These are phyloP conservation scores for Merluccius polli DNA, from an alignment of 2,797 vertebrate genomes.

Conservation along the genomic window DNA sequence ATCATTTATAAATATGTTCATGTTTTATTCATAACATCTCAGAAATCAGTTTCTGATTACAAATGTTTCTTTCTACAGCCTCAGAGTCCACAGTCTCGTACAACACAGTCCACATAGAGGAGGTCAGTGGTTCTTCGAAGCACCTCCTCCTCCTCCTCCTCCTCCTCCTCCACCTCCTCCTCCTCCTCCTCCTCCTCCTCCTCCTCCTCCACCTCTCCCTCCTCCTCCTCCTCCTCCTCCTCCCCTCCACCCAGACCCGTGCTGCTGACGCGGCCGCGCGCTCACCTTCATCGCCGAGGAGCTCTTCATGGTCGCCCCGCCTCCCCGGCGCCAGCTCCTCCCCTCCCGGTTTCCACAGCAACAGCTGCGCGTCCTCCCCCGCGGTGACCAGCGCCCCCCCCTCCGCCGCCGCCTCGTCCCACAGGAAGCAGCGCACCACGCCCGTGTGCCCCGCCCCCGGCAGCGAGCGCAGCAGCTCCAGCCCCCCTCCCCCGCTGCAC, in stretches of 20 bases:
- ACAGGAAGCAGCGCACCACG: conserved; percentile 84
- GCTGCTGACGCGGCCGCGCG: conserved; percentile 76
- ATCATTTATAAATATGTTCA: background rate
- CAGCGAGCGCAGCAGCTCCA: conserved; percentile 72
- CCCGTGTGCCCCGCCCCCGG: conserved; percentile 76
- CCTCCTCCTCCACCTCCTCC: background rate
- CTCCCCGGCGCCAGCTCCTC: conserved; percentile 66
- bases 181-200: background rate
- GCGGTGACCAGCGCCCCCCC: conserved; percentile 81
- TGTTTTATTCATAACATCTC: background rate
- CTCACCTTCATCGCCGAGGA: conserved; percentile 78
- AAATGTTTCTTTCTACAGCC: background rate
- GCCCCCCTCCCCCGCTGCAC: conserved; percentile 61
- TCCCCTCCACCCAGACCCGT: conserved; percentile 61
- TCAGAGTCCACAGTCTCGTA: background rate
- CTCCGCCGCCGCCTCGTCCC: conserved; percentile 67
- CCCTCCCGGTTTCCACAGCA: conserved; percentile 85
- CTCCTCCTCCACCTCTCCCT: background rate
- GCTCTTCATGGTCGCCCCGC: conserved; percentile 75
- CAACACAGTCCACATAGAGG: background rate
- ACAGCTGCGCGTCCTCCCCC: conserved; percentile 88
- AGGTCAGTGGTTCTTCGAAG: background rate
- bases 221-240: background rate
- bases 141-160: background rate
- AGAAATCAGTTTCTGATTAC: background rate